Evolutionary conservation across 2,797 vertebrate genomes (phyloP), one percentile per base, ranked within the genome.

Genomic region (Ptychadena robeensis): DNA sequence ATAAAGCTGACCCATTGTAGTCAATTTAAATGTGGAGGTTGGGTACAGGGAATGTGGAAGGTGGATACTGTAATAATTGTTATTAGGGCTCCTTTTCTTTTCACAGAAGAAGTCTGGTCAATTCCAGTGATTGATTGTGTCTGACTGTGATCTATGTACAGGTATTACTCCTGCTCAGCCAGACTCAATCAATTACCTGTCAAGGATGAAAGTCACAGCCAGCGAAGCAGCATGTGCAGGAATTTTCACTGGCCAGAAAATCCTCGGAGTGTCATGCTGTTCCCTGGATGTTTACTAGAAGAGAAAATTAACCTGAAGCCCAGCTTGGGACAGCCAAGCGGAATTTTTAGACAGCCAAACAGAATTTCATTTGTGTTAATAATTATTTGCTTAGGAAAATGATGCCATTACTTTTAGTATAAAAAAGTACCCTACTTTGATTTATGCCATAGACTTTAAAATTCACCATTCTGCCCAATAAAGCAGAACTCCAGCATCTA

Each of bases 141-240:
- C 59, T 61, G 25, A 11, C 59, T 61, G 59, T 61, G 59, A 61
- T 61, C 59, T 61, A 61, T 61, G 59, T 28, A 61, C 59, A 61
- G 59, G 59, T 61, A 61, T 61, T 61, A 61, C 59, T 61, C 59
- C 59, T 27, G 59, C 59, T 61, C 59, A 25, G 59, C 59, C 59
- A 61, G 59, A 61, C 59, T 61, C 59, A 61, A 61, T 61, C 59
- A 61, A 61, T 61, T 61, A 61, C 59, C 59, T 61, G 59, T 61
- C 59, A 61, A 61, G 27, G 59, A 61, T 61, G 59, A 61, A 61
- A 61, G 59, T 61, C 59, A 61, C 59, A 61, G 59, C 59, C 59
- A 61, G 59, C 25, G 11, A 61, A 25, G 59, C 59, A 61, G 25
- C 59, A 25, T 61, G 59, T 61, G 27, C 10, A 27, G 59, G 25